A percentile compares a stretch with the other conserved stretches of the same genome.
phyloP scores from a whole-genome alignment of 1,140 invertebrate species.

The Eueides isabella region DNA sequence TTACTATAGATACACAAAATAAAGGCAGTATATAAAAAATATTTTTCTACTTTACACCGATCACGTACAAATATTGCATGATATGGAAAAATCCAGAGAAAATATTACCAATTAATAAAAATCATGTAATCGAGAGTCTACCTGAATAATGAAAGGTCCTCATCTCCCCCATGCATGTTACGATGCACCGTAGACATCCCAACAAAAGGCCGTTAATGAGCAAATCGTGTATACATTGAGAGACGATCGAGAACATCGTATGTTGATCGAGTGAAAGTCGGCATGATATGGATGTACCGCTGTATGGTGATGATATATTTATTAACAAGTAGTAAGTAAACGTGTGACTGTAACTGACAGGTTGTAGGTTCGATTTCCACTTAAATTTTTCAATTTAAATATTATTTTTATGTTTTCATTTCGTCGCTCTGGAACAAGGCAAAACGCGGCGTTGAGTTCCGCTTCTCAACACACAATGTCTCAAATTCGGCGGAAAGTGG shows the following conservation, averaged over 20 bases:
- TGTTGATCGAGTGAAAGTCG: slow-evolving; percentile 71
- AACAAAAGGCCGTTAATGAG: slow-evolving; percentile 73
- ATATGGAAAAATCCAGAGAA: not conserved
- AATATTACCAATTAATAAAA: slow-evolving; percentile 7
- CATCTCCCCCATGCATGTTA: slow-evolving; percentile 14
- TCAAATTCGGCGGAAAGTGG: too few species aligned
- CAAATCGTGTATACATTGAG: slow-evolving; percentile 62
- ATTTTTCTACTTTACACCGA: not conserved
- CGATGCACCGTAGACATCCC: slow-evolving; percentile 37
- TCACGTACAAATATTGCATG: not conserved
- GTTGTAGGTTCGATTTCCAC: too few species aligned
- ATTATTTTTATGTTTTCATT: too few species aligned
- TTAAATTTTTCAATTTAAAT: too few species aligned
- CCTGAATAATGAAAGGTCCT: slow-evolving; percentile 11
- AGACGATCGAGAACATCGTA: slow-evolving; percentile 50
- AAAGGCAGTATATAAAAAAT: not conserved
- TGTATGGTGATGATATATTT: slow-evolving; percentile 4
- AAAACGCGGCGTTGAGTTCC: too few species aligned
- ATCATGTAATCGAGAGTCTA: slow-evolving; percentile 1
- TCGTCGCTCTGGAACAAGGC: too few species aligned
- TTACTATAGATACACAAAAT: not conserved
- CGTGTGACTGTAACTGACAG: too few species aligned
- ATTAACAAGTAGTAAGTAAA: not conserved
- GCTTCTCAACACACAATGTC: too few species aligned
- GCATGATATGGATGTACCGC: too few species aligned